These are phyloP conservation scores for Eptatretus atami DNA, from an alignment of 2,797 vertebrate genomes.

Conservation along the genomic window DNA sequence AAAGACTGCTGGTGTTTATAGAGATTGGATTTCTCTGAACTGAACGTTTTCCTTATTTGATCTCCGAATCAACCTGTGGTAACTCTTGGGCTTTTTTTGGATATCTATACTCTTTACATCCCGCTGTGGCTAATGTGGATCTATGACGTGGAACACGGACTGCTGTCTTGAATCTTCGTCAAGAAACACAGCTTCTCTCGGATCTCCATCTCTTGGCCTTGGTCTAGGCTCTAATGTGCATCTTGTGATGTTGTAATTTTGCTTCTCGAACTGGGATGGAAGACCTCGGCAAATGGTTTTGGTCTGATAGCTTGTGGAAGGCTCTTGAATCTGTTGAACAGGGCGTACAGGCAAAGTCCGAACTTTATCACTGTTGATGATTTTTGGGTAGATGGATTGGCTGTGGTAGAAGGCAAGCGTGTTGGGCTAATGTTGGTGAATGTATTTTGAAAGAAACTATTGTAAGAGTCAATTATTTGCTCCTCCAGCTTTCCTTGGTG, in stretches of 20 bases:
- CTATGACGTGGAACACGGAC: background rate
- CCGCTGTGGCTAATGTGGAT: background rate
- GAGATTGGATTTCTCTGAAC: constrained; percentile 1
- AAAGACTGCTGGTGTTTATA: background rate
- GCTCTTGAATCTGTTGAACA: too few species aligned
- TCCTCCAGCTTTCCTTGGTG: background rate
- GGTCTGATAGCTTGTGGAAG: background rate
- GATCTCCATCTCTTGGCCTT: background rate
- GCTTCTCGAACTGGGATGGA: constrained; percentile 3
- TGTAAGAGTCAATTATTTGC: too few species aligned
- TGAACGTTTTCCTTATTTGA: constrained; percentile 1
- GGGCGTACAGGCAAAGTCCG: too few species aligned
- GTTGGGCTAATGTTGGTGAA: too few species aligned
- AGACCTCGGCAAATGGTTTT: constrained; percentile 1
- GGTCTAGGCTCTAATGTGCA: background rate
- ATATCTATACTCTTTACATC: constrained; percentile 3
- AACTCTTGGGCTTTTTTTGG: constrained; percentile 4
- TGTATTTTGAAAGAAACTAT: too few species aligned
- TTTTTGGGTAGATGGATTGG: too few species aligned
- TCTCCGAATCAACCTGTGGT: background rate
- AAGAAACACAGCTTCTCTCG: constrained; percentile 1
- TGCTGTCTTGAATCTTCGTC: constrained; percentile 3
- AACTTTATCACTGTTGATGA: too few species aligned
- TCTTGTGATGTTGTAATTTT: background rate
- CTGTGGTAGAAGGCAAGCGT: too few species aligned